phyloP scores from a whole-genome alignment of 2,888 invertebrate species.

The Apomyelois bistriatella region DNA sequence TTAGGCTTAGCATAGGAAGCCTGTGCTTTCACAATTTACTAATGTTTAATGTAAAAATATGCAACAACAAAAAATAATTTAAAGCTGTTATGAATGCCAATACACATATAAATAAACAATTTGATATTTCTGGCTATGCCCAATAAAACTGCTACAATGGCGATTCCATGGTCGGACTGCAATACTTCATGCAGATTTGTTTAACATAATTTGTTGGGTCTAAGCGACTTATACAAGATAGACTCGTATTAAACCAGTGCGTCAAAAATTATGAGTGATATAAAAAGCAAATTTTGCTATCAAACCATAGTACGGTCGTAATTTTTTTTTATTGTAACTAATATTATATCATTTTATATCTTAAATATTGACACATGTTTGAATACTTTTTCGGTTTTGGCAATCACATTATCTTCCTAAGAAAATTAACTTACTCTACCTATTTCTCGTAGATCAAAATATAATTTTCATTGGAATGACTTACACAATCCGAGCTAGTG shows the following conservation, averaged over 20 bases:
- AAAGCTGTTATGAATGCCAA: too few species aligned
- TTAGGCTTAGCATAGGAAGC: too few species aligned
- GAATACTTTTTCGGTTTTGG: constrained; percentile 68
- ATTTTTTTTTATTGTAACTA: constrained; percentile 12
- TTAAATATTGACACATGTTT: constrained; percentile 44
- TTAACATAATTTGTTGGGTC: neutral
- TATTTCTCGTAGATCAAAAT: neutral
- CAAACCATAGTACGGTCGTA: neutral
- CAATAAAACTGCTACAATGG: too few species aligned
- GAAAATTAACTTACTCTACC: constrained; percentile 15
- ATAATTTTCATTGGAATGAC: constrained; percentile 14
- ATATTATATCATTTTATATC: constrained; percentile 44
- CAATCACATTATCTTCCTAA: constrained; percentile 51
- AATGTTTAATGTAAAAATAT: too few species aligned
- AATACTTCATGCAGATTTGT: neutral
- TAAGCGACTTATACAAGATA: neutral
- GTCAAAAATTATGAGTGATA: neutral
- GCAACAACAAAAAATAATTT: too few species aligned
- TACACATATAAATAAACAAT: too few species aligned
- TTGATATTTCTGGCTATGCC: too few species aligned
- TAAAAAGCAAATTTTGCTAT: neutral
- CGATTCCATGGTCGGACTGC: too few species aligned
- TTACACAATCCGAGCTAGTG: neutral
- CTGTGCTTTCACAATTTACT: too few species aligned
- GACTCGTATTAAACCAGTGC: neutral